Conservation (phyloP, 2,113 vertebrate species). For the Uria lomvia region DNA sequence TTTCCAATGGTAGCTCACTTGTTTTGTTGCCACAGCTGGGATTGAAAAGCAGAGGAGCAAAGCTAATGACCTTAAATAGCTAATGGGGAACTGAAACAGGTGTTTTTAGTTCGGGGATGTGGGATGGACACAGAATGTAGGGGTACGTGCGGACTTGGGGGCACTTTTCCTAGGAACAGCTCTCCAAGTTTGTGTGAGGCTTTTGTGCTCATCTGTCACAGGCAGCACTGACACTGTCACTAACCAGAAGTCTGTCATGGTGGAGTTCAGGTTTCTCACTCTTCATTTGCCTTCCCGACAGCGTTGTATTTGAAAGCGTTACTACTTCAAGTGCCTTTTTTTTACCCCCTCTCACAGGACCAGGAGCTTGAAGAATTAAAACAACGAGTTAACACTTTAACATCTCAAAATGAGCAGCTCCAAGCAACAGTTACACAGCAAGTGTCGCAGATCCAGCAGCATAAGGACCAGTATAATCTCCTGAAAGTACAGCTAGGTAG, state of each 20-base stretch:
- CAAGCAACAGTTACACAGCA: constrained; percentile 87
- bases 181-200: not conserved
- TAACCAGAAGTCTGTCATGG: accelerated
- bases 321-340: not conserved
- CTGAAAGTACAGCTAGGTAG: constrained; percentile 94
- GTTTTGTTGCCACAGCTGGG: not conserved
- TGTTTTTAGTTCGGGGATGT: not conserved
- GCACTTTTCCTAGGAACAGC: not conserved
- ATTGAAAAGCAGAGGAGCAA: not conserved
- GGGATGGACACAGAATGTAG: not conserved
- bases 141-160: not conserved
- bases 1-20: not conserved
- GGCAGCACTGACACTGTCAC: not conserved
- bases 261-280: not conserved
- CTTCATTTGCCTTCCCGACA: not conserved
- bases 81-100: not conserved
- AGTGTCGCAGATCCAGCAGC: constrained; percentile 92
- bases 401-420: constrained; percentile 85
- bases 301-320: not conserved
- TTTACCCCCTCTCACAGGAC: constrained; percentile 74
- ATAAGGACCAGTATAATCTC: constrained; percentile 97
- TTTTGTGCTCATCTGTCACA: not conserved
- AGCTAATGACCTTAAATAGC: not conserved
- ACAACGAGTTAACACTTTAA: constrained; percentile 80
- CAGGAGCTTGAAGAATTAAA: constrained; percentile 90